phyloP scores from a whole-genome alignment of 2,888 invertebrate genomes.

The Microplitis manilae region DNA sequence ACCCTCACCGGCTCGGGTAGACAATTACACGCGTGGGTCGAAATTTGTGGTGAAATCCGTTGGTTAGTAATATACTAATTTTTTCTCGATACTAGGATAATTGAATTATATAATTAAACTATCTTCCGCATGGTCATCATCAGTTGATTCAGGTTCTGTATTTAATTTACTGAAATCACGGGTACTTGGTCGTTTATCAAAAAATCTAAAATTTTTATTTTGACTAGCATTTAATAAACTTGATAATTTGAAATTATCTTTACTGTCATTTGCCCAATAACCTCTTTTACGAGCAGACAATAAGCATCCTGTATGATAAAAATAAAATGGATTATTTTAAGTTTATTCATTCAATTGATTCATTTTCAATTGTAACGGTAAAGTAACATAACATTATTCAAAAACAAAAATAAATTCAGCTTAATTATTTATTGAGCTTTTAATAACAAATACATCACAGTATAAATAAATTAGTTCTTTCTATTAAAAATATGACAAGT shows the following conservation, averaged over 20 bases:
- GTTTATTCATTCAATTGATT: slow-evolving; percentile 23
- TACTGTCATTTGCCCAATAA: slow-evolving; percentile 63
- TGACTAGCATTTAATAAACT: slow-evolving; percentile 76
- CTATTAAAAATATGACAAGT: background rate
- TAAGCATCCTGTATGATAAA: slow-evolving; percentile 62
- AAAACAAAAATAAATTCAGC: background rate
- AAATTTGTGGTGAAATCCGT: no score
- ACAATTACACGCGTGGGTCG: no score
- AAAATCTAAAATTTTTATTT: slow-evolving; percentile 72
- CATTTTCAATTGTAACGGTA: background rate
- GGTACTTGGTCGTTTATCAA: slow-evolving; percentile 67
- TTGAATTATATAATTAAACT: slow-evolving; percentile 55
- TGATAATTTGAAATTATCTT: slow-evolving; percentile 76
- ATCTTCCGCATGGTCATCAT: slow-evolving; percentile 65
- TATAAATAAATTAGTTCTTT: background rate
- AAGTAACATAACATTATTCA: background rate
- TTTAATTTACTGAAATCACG: slow-evolving; percentile 68
- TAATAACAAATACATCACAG: background rate
- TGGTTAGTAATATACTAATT: background rate
- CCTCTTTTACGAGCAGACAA: slow-evolving; percentile 63
- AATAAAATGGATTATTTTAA: slow-evolving; percentile 19
- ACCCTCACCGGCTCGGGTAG: no score
- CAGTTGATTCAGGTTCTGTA: slow-evolving; percentile 69
- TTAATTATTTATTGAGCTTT: background rate
- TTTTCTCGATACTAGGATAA: background rate